phyloP scores from a whole-genome alignment of 2,888 invertebrate genomes.

The Thyatira batis region DNA sequence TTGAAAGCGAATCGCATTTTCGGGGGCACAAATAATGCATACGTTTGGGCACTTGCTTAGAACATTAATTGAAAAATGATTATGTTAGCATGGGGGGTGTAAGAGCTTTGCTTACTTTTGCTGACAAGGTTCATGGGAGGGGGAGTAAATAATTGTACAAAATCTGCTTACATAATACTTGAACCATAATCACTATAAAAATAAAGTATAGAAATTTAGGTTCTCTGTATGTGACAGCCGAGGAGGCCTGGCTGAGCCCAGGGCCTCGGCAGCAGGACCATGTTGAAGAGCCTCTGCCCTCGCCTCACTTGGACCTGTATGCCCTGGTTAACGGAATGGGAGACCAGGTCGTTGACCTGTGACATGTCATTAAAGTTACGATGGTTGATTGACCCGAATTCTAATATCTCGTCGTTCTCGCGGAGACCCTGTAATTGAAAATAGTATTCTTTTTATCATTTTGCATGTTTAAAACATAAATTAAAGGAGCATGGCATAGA shows the following conservation, averaged over 20 bases:
- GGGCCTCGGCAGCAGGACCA: conserved; percentile 86
- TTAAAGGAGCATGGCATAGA: too few relatives aligned
- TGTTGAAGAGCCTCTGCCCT: conserved; percentile 68
- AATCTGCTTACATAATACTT: too few relatives aligned
- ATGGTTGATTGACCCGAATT: conserved; percentile 89
- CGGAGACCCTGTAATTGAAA: conserved; percentile 85
- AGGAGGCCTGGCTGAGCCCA: conserved; percentile 92
- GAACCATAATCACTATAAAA: neutral
- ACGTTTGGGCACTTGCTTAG: too few relatives aligned
- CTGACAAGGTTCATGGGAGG: too few relatives aligned
- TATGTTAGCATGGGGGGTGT: too few relatives aligned
- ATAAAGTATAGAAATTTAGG: conserved; percentile 1
- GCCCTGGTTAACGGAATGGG: conserved; percentile 82
- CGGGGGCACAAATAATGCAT: too few relatives aligned
- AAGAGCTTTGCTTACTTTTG: too few relatives aligned
- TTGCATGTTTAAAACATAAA: too few relatives aligned
- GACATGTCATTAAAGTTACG: conserved; percentile 86
- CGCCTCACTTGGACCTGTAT: conserved; percentile 78
- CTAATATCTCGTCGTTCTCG: conserved; percentile 86
- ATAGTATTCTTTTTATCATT: too few relatives aligned
- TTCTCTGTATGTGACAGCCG: conserved; percentile 73
- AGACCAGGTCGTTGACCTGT: conserved; percentile 87
- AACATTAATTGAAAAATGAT: too few relatives aligned
- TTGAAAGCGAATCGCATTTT: too few relatives aligned
- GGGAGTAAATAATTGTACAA: too few relatives aligned